Conservation (phyloP, 2,888 invertebrate species). For the Stomorhina lunata region DNA sequence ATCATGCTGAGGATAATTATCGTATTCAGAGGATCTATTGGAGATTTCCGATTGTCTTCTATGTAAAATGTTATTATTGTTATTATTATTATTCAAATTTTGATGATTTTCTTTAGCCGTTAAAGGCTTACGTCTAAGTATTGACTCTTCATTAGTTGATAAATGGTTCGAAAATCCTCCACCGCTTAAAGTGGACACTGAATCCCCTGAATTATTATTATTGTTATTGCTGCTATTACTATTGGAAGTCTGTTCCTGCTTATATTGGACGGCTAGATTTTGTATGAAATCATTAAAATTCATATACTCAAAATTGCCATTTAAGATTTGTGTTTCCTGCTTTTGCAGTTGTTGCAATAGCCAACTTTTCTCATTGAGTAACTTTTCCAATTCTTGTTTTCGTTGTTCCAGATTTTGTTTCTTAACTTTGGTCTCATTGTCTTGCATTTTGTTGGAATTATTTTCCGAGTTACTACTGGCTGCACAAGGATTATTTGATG, state of each 20-base stretch:
- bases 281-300: conserved; percentile 75
- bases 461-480: no score
- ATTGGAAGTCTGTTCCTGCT: conserved; percentile 69
- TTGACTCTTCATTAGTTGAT: conserved; percentile 58
- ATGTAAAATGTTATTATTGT: conserved; percentile 68
- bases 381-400: conserved; percentile 76
- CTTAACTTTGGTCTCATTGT: conserved; percentile 70
- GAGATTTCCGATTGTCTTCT: conserved; percentile 75
- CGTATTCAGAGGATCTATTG: conserved; percentile 76
- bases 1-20: conserved; percentile 72
- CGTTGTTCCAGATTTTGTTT: conserved; percentile 76
- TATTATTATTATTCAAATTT: conserved; percentile 45
- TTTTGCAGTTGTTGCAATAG: conserved; percentile 78
- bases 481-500: not conserved
- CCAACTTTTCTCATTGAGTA: conserved; percentile 79
- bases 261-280: conserved; percentile 74
- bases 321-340: conserved; percentile 77
- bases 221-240: conserved; percentile 1
- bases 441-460: conserved; percentile 60
- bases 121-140: conserved; percentile 75
- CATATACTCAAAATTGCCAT: conserved; percentile 76
- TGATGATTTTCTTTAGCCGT: conserved; percentile 70
- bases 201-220: no score
- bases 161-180: conserved; percentile 53
- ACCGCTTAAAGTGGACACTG: conserved; percentile 49